Evolutionary conservation across 2,888 invertebrate species (phyloP).

Genomic region (Hyalella azteca): DNA sequence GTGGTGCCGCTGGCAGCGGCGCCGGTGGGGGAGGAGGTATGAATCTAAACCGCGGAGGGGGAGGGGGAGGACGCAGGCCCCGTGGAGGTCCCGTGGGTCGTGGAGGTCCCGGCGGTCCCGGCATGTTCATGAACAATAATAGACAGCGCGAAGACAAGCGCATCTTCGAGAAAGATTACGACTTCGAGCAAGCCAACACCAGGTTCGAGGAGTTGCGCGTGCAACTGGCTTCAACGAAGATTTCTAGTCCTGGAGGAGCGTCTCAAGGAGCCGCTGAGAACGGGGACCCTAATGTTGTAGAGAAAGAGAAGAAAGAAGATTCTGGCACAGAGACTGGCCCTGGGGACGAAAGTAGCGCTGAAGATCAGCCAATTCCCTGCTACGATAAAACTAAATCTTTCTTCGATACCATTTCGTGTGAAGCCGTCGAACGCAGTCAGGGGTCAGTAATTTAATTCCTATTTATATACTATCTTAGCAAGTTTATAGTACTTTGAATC

Average conservation of each 20-base stretch:
- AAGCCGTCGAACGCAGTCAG: slow-evolving; percentile 87
- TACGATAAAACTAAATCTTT: slow-evolving; percentile 98
- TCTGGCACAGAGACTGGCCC: slow-evolving; percentile 88
- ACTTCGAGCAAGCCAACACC: slow-evolving; percentile 97
- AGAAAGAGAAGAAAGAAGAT: slow-evolving; percentile 84
- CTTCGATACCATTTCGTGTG: slow-evolving; percentile 99
- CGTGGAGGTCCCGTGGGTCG: slow-evolving; percentile 52
- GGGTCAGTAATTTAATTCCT: slow-evolving; percentile 66
- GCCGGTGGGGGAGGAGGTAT: slow-evolving; percentile 32
- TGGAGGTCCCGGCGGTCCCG: slow-evolving; percentile 53
- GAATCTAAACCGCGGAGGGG: slow-evolving; percentile 17
- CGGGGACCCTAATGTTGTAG: slow-evolving; percentile 64
- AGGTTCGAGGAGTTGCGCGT: slow-evolving; percentile 89
- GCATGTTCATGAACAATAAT: slow-evolving; percentile 58
- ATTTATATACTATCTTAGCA: neutral
- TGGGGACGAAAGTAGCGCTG: slow-evolving; percentile 78
- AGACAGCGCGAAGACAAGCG: slow-evolving; percentile 60
- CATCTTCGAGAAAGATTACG: slow-evolving; percentile 91
- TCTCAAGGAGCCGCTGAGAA: slow-evolving; percentile 63
- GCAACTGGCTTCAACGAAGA: slow-evolving; percentile 84
- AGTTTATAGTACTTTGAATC: neutral
- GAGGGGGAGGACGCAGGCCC: slow-evolving; percentile 36
- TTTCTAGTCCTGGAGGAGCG: slow-evolving; percentile 62
- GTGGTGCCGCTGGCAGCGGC: neutral
- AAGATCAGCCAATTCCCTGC: slow-evolving; percentile 71